Conservation (phyloP, 2,888 invertebrate species). For the Acronicta psi region DNA sequence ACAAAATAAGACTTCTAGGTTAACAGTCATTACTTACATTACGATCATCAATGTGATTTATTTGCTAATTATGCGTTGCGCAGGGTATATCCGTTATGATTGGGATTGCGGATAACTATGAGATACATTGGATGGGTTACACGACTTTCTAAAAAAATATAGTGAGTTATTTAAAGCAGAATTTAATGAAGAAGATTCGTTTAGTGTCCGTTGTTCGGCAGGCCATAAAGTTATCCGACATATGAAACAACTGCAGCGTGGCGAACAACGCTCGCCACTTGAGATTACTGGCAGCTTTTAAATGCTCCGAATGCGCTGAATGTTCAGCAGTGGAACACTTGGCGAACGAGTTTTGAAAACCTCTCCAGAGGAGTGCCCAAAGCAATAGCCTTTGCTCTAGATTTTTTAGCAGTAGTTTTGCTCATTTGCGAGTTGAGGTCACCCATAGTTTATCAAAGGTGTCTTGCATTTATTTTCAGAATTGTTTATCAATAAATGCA, state of each 20-base stretch:
- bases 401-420: slow-evolving; percentile 74
- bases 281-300: slow-evolving; percentile 75
- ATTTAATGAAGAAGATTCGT: slow-evolving; percentile 4
- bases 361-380: slow-evolving; percentile 66
- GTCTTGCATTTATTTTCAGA: slow-evolving; percentile 54
- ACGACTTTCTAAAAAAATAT: slow-evolving; percentile 11
- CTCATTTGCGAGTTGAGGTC: slow-evolving; percentile 67
- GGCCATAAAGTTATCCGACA: slow-evolving; percentile 57
- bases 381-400: slow-evolving; percentile 72
- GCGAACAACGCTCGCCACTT: slow-evolving; percentile 69
- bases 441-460: slow-evolving; percentile 60
- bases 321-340: slow-evolving; percentile 62
- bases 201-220: slow-evolving; percentile 13
- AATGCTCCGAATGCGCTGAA: slow-evolving; percentile 68
- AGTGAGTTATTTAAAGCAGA: neutral
- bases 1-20: slow-evolving; percentile 47
- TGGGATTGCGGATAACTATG: slow-evolving; percentile 21
- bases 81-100: slow-evolving; percentile 21
- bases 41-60: slow-evolving; percentile 40
- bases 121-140: slow-evolving; percentile 4
- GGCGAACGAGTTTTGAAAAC: slow-evolving; percentile 71
- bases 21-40: slow-evolving; percentile 40
- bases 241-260: slow-evolving; percentile 67
- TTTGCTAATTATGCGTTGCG: slow-evolving; percentile 37
- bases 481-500: slow-evolving; percentile 33